Conservation (phyloP, 2,797 vertebrate genomes). For the Hydrophis major region DNA sequence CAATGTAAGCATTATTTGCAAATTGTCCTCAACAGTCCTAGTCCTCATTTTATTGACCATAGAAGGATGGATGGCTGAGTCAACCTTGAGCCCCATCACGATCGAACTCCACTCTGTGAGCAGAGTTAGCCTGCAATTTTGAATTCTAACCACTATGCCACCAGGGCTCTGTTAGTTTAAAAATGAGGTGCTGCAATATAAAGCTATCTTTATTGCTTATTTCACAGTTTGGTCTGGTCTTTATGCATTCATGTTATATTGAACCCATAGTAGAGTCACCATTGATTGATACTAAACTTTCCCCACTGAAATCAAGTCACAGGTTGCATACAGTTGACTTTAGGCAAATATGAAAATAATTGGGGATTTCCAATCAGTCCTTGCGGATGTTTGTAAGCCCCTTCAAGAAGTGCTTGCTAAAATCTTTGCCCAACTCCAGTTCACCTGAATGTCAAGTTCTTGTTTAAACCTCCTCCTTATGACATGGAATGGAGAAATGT, state of each 20-base stretch:
- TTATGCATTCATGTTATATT: no score
- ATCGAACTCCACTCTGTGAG: not conserved
- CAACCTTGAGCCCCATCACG: not conserved
- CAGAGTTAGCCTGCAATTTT: not conserved
- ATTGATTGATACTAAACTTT: not conserved
- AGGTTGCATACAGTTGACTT: not conserved
- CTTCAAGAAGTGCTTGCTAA: not conserved
- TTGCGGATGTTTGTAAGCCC: not conserved
- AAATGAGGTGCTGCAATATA: not conserved
- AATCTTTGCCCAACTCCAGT: not conserved
- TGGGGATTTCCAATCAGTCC: not conserved
- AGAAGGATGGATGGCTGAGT: not conserved
- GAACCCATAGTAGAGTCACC: not conserved
- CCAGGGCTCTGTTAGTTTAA: not conserved
- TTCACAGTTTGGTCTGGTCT: not conserved
- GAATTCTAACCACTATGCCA: not conserved
- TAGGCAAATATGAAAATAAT: not conserved
- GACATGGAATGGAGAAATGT: not conserved
- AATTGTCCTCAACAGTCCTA: not conserved
- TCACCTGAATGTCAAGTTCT: not conserved
- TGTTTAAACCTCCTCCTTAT: not conserved
- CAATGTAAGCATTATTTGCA: not conserved
- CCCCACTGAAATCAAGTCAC: not conserved
- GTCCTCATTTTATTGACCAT: not conserved
- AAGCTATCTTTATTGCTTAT: not conserved